Percentiles rank a stretch among this genome's conserved stretches.
Conservation (phyloP, 2,888 invertebrate species). For the Drosophila tripunctata region DNA sequence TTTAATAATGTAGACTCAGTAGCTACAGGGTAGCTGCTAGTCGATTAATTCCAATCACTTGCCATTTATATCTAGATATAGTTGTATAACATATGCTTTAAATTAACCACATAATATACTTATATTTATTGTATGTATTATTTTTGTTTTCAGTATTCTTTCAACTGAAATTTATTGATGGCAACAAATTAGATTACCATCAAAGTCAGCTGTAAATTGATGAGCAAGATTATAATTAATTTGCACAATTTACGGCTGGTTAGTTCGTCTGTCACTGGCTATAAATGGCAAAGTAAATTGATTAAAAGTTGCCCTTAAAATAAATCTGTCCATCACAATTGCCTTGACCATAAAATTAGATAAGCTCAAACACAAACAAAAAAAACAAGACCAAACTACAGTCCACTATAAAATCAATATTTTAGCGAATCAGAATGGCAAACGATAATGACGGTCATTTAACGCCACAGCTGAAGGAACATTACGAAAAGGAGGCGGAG, state of each 20-base stretch:
- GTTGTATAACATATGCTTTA: slow-evolving; percentile 18
- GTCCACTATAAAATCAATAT: not conserved
- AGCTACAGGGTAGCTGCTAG: slow-evolving; percentile 3
- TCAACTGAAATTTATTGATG: slow-evolving; percentile 30
- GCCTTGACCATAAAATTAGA: slow-evolving; percentile 1
- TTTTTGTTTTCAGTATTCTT: slow-evolving; percentile 10
- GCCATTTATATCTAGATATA: not conserved
- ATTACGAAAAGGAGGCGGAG: slow-evolving; percentile 65
- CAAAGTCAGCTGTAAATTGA: slow-evolving; percentile 44
- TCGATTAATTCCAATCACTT: not conserved
- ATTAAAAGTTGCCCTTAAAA: not conserved
- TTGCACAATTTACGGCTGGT: slow-evolving; percentile 25
- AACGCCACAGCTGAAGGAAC: slow-evolving; percentile 52
- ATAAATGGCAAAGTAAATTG: slow-evolving; percentile 18
- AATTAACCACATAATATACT: not conserved
- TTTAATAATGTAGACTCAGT: too few relatives aligned
- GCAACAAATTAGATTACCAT: slow-evolving; percentile 53
- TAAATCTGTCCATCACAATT: not conserved
- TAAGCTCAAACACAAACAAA: not conserved
- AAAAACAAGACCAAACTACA: not conserved
- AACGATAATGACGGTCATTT: slow-evolving; percentile 49
- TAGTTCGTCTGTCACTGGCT: slow-evolving; percentile 6
- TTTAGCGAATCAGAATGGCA: not conserved
- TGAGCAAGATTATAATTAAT: slow-evolving; percentile 31
- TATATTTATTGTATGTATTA: not conserved